A percentile compares a stretch with the other conserved stretches of the same genome.
Evolutionary conservation across 2,113 vertebrate species (phyloP).

Genomic region (Gavia stellata): DNA sequence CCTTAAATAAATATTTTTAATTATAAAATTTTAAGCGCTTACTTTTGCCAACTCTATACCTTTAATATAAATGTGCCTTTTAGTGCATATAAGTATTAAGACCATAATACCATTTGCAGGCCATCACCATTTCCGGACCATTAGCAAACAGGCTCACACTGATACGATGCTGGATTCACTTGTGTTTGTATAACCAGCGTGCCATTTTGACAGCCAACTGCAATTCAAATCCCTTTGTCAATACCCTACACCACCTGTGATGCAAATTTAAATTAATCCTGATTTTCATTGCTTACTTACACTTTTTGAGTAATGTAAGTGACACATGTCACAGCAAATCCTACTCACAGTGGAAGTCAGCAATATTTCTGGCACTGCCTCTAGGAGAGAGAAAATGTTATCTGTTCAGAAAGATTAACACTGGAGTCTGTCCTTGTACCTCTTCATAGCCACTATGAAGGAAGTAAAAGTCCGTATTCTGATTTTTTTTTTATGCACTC

Average conservation of each 20-base stretch:
- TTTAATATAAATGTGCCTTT: background rate
- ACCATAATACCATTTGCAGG: background rate
- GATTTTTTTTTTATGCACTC: accelerated
- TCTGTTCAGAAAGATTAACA: background rate
- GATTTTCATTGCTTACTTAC: background rate
- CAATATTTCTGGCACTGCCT: background rate
- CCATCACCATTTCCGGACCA: background rate
- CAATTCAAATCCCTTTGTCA: slow-evolving; percentile 34
- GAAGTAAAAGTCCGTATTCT: background rate
- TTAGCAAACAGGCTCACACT: background rate
- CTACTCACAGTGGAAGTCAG: background rate
- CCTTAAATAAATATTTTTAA: background rate
- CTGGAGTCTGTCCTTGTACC: background rate
- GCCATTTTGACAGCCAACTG: background rate
- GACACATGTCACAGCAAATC: background rate
- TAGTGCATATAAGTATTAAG: background rate
- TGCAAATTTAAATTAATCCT: slow-evolving; percentile 21
- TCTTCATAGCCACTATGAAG: background rate
- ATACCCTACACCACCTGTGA: background rate
- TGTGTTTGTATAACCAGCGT: background rate
- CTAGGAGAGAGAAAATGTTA: background rate
- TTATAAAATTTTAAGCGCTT: background rate
- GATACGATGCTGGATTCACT: background rate
- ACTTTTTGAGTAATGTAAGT: background rate
- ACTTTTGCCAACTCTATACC: background rate